Conservation (phyloP, 2,113 vertebrate genomes). For the Monopterus albus region DNA sequence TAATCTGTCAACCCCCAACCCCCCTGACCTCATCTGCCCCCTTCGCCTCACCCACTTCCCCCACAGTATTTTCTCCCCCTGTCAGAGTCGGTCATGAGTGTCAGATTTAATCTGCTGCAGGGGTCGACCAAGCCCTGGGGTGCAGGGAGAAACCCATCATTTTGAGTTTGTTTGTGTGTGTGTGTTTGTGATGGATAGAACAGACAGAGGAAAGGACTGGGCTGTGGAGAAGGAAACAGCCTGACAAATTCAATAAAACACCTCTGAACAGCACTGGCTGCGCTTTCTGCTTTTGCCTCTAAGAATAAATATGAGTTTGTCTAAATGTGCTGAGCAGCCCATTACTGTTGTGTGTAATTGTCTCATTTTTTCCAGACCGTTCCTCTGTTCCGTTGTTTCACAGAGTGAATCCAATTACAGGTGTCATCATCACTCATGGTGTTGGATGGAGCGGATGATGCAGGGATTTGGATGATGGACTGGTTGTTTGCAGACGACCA, state of each 20-base stretch:
- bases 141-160: slow-evolving; percentile 74
- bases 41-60: neutral
- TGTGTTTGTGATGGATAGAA: slow-evolving; percentile 56
- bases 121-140: slow-evolving; percentile 73
- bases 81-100: slow-evolving; percentile 78
- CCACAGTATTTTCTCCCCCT: slow-evolving; percentile 53
- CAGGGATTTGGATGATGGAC: slow-evolving; percentile 52
- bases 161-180: slow-evolving; percentile 57
- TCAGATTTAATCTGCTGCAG: slow-evolving; percentile 80
- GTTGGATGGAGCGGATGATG: slow-evolving; percentile 58
- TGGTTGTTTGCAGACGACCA: slow-evolving; percentile 61
- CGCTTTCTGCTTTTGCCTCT: slow-evolving; percentile 54
- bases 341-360: slow-evolving; percentile 62
- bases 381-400: slow-evolving; percentile 41
- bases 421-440: slow-evolving; percentile 63
- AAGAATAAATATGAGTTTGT: slow-evolving; percentile 70
- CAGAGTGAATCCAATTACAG: slow-evolving; percentile 73
- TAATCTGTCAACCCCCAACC: slow-evolving; percentile 66
- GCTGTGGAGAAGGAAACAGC: slow-evolving; percentile 60
- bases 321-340: slow-evolving; percentile 29
- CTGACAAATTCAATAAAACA: slow-evolving; percentile 79
- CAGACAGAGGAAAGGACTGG: slow-evolving; percentile 60
- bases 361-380: slow-evolving; percentile 36
- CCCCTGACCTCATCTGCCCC: neutral
- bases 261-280: slow-evolving; percentile 42